Evolutionary conservation across 2,797 vertebrate genomes (phyloP).

Genomic region (Thripadectes ignobilis): DNA sequence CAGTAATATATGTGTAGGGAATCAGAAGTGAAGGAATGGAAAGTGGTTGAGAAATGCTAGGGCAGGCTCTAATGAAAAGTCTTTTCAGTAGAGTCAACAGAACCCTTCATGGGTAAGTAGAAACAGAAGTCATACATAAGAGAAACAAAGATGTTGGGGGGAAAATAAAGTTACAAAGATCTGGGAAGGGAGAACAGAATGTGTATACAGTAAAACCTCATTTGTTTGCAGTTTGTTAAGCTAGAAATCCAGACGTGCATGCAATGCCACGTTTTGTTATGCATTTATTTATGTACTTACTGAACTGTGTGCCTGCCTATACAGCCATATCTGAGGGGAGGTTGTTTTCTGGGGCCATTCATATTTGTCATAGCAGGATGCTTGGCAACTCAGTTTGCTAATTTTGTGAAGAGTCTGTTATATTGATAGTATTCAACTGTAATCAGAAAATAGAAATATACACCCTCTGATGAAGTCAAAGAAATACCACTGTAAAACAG

Average conservation of each 20-base stretch:
- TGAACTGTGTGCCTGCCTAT: background rate
- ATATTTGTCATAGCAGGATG: background rate
- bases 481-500: background rate
- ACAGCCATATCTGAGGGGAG: background rate
- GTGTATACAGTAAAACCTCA: background rate
- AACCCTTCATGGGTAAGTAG: background rate
- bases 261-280: background rate
- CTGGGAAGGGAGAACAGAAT: conserved; percentile 56
- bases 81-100: conserved; percentile 22
- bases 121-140: background rate
- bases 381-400: background rate
- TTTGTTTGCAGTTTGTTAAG: conserved; percentile 37
- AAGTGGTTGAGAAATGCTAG: background rate
- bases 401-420: background rate
- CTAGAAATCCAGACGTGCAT: background rate
- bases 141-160: background rate
- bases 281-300: conserved; percentile 24
- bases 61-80: background rate
- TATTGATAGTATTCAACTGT: background rate
- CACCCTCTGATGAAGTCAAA: background rate
- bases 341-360: background rate
- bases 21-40: background rate
- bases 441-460: background rate
- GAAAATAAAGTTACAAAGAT: background rate
- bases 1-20: background rate